These are phyloP conservation scores for Phyllostomus discolor DNA, from an alignment of 2,113 vertebrate genomes.

Conservation along the genomic window DNA sequence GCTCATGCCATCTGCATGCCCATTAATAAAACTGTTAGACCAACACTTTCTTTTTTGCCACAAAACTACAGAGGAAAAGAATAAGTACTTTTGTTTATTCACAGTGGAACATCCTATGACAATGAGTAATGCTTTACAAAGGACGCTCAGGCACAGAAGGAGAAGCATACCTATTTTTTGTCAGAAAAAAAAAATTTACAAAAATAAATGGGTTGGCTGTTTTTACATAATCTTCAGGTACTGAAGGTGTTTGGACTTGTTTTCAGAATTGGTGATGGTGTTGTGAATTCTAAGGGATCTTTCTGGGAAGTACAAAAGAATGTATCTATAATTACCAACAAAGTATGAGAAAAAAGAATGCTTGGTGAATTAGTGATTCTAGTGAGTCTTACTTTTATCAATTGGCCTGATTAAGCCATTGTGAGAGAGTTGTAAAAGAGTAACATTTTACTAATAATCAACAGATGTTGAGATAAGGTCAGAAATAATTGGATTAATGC, in stretches of 20 bases:
- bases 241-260: background rate
- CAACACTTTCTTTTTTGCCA: background rate
- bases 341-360: background rate
- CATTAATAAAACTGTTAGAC: background rate
- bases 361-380: background rate
- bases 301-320: background rate
- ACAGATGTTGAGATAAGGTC: background rate
- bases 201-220: background rate
- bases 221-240: background rate
- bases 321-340: background rate
- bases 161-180: background rate
- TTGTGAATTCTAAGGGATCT: constrained; percentile 3
- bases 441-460: background rate
- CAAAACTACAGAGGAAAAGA: background rate
- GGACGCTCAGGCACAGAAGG: background rate
- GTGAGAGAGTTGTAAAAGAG: background rate
- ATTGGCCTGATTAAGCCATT: background rate
- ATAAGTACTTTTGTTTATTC: background rate
- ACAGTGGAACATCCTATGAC: background rate
- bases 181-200: background rate
- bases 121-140: background rate
- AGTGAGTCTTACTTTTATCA: background rate
- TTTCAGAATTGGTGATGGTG: background rate
- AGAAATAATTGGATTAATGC: background rate
- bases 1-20: background rate